Percentiles rank a stretch among this genome's conserved stretches.
Evolutionary conservation across 2,888 invertebrate genomes (phyloP).

Genomic region (Dione juno): DNA sequence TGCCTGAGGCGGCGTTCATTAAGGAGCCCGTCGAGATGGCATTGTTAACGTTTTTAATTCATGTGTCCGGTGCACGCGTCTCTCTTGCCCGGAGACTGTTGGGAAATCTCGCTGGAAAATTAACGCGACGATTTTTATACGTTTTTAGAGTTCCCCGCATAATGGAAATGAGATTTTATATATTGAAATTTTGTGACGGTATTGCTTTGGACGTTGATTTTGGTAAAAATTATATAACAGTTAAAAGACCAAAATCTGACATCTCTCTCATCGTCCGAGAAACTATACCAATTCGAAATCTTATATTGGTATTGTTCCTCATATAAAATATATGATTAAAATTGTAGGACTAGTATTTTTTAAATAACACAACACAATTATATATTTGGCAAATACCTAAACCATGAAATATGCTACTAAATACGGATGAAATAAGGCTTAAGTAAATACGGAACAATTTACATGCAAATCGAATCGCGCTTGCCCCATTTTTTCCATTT

Average conservation of each 20-base stretch:
- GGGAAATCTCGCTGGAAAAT: slow-evolving; percentile 82
- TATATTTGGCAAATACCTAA: too few species aligned
- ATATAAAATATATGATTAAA: too few species aligned
- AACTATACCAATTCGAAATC: too few species aligned
- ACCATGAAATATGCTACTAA: too few species aligned
- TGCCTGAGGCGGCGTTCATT: slow-evolving; percentile 65
- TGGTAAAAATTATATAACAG: neutral
- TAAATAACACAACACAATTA: too few species aligned
- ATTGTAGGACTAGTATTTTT: too few species aligned
- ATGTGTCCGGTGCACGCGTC: slow-evolving; percentile 79
- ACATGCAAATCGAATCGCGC: neutral
- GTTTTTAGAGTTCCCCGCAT: slow-evolving; percentile 21
- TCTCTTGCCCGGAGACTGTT: slow-evolving; percentile 66
- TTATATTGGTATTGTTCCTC: too few species aligned
- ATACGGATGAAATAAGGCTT: too few species aligned
- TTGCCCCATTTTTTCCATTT: slow-evolving; percentile 47
- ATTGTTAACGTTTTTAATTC: slow-evolving; percentile 83
- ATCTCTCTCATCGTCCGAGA: too few species aligned
- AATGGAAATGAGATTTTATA: neutral
- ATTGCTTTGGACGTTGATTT: neutral
- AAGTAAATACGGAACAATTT: neutral
- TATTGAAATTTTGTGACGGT: neutral
- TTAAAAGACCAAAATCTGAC: too few species aligned
- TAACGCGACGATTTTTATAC: slow-evolving; percentile 78
- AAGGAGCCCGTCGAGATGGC: slow-evolving; percentile 72